phyloP scores from a whole-genome alignment of 2,888 invertebrate species.

The Aelia acuminata region DNA sequence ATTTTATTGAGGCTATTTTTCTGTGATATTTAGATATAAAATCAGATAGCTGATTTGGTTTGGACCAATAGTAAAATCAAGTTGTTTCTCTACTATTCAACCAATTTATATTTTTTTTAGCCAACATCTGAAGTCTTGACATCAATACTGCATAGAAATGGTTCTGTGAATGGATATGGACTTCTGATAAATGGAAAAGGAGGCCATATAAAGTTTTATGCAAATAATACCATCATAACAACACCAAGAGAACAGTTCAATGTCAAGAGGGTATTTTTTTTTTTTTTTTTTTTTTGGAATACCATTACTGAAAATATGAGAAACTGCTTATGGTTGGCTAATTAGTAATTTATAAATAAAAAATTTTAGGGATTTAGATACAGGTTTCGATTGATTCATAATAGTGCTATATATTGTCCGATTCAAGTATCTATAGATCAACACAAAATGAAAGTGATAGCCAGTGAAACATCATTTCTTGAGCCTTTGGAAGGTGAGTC shows the following conservation, averaged over 20 bases:
- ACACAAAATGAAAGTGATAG: conserved; percentile 68
- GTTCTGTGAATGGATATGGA: conserved; percentile 66
- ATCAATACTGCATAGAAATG: conserved; percentile 66
- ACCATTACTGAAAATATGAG: neutral
- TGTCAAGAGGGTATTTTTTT: conserved; percentile 66
- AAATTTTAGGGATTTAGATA: conserved; percentile 67
- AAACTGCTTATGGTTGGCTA: neutral
- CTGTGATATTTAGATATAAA: neutral
- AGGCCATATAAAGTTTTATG: conserved; percentile 64
- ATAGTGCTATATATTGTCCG: conserved; percentile 70
- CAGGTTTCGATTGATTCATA: conserved; percentile 69
- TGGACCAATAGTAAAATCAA: neutral
- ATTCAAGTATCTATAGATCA: conserved; percentile 69
- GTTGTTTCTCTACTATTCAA: neutral
- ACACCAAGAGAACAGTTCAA: conserved; percentile 67
- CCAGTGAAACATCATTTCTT: conserved; percentile 69
- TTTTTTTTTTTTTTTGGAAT: neutral
- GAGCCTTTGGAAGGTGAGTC: conserved; percentile 68
- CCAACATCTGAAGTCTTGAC: conserved; percentile 65
- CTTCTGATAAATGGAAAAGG: conserved; percentile 68
- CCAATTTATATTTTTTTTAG: conserved; percentile 35
- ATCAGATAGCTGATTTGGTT: neutral
- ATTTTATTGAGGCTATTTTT: no score
- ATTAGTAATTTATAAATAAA: neutral
- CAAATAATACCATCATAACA: conserved; percentile 61